Percentiles rank a stretch among this genome's conserved stretches.
Conservation (phyloP, 2,113 vertebrate species). For the Lichenostomus cassidix region DNA sequence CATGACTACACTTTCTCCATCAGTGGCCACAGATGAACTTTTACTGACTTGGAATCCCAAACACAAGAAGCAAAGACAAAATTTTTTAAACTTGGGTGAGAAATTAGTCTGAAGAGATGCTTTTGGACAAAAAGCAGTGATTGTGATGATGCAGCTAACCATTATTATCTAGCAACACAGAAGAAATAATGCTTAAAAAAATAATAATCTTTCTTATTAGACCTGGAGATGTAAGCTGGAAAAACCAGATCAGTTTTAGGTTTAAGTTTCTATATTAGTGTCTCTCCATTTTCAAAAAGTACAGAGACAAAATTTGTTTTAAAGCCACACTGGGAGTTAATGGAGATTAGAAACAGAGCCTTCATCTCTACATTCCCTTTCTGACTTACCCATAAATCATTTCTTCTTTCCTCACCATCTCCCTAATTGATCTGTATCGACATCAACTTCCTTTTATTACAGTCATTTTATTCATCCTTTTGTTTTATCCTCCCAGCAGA, state of each 20-base stretch:
- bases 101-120: neutral
- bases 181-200: neutral
- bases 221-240: neutral
- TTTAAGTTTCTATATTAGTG: neutral
- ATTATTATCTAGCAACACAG: neutral
- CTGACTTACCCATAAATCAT: neutral
- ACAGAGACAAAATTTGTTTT: neutral
- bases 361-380: fast-evolving
- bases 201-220: neutral
- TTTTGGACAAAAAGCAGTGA: neutral
- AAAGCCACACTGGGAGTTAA: neutral
- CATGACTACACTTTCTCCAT: neutral
- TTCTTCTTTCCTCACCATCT: neutral
- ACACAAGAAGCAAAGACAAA: neutral
- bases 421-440: neutral
- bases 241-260: neutral
- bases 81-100: neutral
- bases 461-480: neutral
- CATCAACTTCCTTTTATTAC: neutral
- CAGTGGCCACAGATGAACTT: neutral
- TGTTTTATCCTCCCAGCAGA: neutral
- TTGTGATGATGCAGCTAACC: neutral
- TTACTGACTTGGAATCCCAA: neutral
- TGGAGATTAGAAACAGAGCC: neutral
- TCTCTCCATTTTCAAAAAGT: neutral